Evolutionary conservation across 2,797 vertebrate genomes (phyloP), one percentile per base, ranked within the genome.

Genomic region (Rallus crepitans): DNA sequence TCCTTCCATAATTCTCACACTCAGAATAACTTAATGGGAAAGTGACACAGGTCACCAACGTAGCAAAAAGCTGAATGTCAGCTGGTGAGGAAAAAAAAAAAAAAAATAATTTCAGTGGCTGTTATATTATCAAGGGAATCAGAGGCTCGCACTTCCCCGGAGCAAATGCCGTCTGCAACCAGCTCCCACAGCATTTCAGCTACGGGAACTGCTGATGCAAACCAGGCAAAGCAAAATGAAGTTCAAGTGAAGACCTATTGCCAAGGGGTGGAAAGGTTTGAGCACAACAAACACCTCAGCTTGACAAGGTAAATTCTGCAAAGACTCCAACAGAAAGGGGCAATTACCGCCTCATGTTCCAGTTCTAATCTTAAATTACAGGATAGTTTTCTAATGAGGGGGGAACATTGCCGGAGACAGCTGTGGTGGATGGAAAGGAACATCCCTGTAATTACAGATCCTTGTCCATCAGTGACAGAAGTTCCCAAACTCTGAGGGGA

Each of bases 311-410:
- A 79, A 90, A 93, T 81, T 77, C 56, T 91, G 25, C 48, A 42
- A 65, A 82, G 73, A 27, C 42, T 85, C 50, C 20, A 76, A 70
- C 15, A 91, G 87, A 96, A 94, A 93, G 45, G 52, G 87, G 59
- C 80, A 89, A 91, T 94, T 90, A 89, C 70, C 84, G 71, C 82
- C 63, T 91, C 60, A 61, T 68, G 86, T 91, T 91, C 47, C 12
- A 70, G 42, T 60, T 89, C 87, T 93, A 94, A 95, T 95, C 92
- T 93, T 71, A 91, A 96, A 96, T 96, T 94, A 91, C 13, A 95
- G 86, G 78, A 59, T 81, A 68, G 59, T 69, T 93, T 93, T 59
- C 89, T 94, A 94, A 94, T 78, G 88, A 96, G 55, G 88, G 81
- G 42, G 75, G 69, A 95, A 81, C 75, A 37, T 40, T 73, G 69